Conservation (phyloP, 2,113 vertebrate genomes). For the Trichomycterus rosablanca region DNA sequence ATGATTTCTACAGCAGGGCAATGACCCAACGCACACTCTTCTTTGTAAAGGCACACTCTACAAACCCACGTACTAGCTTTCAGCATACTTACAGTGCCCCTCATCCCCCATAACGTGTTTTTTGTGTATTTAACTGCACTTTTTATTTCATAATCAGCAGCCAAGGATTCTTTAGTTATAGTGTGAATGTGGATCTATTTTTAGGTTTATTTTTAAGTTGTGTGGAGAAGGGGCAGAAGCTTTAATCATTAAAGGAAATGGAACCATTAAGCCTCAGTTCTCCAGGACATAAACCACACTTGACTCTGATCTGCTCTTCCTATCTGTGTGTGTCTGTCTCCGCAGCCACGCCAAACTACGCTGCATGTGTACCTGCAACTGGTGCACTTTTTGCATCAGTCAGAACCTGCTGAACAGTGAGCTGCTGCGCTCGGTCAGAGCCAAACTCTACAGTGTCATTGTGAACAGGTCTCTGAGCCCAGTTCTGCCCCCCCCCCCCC, state of each 20-base stretch:
- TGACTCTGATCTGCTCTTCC: constrained; percentile 69
- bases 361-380: constrained; percentile 97
- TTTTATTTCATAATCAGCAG: too few relatives aligned
- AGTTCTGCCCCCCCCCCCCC: constrained; percentile 56
- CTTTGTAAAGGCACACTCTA: too few relatives aligned
- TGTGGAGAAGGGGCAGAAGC: too few relatives aligned
- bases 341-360: constrained; percentile 92
- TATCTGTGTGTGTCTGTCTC: constrained; percentile 79
- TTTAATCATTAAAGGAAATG: not conserved
- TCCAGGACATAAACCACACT: constrained; percentile 45
- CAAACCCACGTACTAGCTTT: too few relatives aligned
- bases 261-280: not conserved
- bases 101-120: too few relatives aligned
- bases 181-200: too few relatives aligned
- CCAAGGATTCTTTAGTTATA: too few relatives aligned
- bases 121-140: too few relatives aligned
- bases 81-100: too few relatives aligned
- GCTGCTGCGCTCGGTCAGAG: constrained; percentile 96
- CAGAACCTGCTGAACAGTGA: constrained; percentile 98
- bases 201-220: too few relatives aligned
- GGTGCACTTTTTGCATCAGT: constrained; percentile 98
- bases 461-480: constrained; percentile 85
- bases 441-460: constrained; percentile 91
- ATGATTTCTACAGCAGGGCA: too few relatives aligned
- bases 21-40: too few relatives aligned